Evolutionary conservation across 2,888 invertebrate species (phyloP).

Genomic region (Andrena bucephala): DNA sequence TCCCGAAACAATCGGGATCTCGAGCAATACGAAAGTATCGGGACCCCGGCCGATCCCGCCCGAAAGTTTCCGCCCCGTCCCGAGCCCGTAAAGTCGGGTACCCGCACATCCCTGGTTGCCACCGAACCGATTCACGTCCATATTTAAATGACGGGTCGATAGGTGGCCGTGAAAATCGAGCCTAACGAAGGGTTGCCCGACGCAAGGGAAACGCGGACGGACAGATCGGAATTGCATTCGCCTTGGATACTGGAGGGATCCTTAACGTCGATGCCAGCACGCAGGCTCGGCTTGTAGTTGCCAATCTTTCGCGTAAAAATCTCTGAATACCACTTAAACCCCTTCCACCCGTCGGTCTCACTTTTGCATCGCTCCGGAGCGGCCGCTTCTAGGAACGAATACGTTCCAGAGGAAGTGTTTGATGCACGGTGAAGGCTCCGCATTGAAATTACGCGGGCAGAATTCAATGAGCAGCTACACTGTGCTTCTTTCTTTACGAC

Average conservation of each 20-base stretch:
- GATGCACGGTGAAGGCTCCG: not conserved
- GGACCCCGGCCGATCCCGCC: too few relatives aligned
- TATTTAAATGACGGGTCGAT: not conserved
- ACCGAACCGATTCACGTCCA: not conserved
- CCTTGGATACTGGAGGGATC: not conserved
- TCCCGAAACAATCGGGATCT: too few relatives aligned
- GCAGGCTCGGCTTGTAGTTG: not conserved
- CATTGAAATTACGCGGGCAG: not conserved
- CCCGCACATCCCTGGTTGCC: not conserved
- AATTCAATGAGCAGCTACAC: not conserved
- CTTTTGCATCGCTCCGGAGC: not conserved
- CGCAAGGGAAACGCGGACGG: constrained; percentile 3
- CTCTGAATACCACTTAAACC: not conserved
- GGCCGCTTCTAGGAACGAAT: not conserved
- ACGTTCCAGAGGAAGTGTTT: not conserved
- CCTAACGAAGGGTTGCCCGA: not conserved
- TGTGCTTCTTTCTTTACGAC: not conserved
- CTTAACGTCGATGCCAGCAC: not conserved
- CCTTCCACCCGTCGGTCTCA: not conserved
- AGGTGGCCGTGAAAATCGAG: not conserved
- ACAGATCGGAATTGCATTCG: constrained; percentile 7
- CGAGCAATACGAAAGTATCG: too few relatives aligned
- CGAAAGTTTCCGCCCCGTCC: too few relatives aligned
- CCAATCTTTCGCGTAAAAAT: constrained; percentile 11
- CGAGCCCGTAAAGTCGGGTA: too few relatives aligned